These are phyloP conservation scores for Cynaeus angustus DNA, from an alignment of 2,888 invertebrate species.

Conservation along the genomic window DNA sequence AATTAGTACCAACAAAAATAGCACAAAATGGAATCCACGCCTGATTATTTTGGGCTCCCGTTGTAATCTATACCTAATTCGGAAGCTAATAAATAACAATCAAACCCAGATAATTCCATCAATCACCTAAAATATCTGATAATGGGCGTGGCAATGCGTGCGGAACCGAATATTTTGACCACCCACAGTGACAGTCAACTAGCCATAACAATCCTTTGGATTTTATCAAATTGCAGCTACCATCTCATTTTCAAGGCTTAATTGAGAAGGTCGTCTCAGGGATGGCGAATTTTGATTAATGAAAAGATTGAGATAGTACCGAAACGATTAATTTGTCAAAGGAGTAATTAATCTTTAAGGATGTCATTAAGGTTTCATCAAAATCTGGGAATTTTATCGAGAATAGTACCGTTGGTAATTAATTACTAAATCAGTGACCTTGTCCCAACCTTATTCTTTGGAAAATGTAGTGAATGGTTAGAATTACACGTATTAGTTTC, in stretches of 20 bases:
- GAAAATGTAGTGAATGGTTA: background rate
- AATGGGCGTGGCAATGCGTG: slow-evolving; percentile 63
- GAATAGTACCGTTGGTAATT: background rate
- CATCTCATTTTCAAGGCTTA: background rate
- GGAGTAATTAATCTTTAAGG: slow-evolving; percentile 18
- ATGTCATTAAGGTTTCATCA: no score
- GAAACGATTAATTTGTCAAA: slow-evolving; percentile 18
- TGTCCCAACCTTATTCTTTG: background rate
- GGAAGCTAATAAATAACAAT: slow-evolving; percentile 54
- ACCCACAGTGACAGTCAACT: slow-evolving; percentile 60
- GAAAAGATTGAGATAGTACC: slow-evolving; percentile 9
- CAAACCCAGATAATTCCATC: slow-evolving; percentile 62
- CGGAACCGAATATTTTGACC: slow-evolving; percentile 64
- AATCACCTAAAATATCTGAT: slow-evolving; percentile 62
- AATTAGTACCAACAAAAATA: slow-evolving; percentile 5
- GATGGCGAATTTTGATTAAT: slow-evolving; percentile 28
- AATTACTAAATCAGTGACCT: background rate
- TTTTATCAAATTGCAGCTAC: slow-evolving; percentile 12
- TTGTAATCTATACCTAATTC: slow-evolving; percentile 39
- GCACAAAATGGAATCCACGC: background rate
- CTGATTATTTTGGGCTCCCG: background rate
- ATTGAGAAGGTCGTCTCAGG: slow-evolving; percentile 8
- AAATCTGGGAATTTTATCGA: no score
- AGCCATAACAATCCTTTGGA: slow-evolving; percentile 41
- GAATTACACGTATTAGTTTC: background rate